Conservation (phyloP, 2,113 vertebrate genomes). For the Osmerus mordax region DNA sequence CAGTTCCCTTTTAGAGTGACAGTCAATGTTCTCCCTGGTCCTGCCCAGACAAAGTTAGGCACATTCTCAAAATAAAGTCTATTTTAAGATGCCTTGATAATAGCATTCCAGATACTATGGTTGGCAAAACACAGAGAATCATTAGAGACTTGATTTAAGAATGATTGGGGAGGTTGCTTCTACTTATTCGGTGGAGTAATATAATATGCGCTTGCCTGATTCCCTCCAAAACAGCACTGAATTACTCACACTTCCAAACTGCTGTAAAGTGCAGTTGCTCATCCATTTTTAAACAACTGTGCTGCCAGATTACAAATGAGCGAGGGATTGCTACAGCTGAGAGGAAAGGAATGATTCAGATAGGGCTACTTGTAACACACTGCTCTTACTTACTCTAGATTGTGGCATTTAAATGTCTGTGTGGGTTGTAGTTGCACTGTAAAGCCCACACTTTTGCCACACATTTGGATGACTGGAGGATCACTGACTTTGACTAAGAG, state of each 20-base stretch:
- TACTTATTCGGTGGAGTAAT: too few relatives aligned
- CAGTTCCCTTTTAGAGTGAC: slow-evolving; percentile 20
- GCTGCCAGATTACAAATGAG: not conserved
- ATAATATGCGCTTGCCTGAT: too few relatives aligned
- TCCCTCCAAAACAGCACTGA: too few relatives aligned
- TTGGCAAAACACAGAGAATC: slow-evolving; percentile 10
- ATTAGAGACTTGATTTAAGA: not conserved
- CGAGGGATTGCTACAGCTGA: not conserved
- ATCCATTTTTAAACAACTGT: not conserved
- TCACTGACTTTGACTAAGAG: slow-evolving; percentile 53
- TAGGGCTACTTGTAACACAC: not conserved
- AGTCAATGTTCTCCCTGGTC: slow-evolving; percentile 6
- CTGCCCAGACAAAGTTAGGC: slow-evolving; percentile 18
- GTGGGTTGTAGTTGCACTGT: not conserved
- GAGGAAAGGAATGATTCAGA: not conserved
- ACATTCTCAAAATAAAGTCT: slow-evolving; percentile 17
- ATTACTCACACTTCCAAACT: too few relatives aligned
- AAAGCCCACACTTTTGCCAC: not conserved
- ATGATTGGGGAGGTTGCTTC: slow-evolving; percentile 8
- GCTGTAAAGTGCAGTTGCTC: too few relatives aligned
- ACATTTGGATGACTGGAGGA: slow-evolving; percentile 34
- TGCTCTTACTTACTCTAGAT: too few relatives aligned
- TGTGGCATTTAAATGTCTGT: not conserved
- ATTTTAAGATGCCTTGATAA: slow-evolving; percentile 39
- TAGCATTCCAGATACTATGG: slow-evolving; percentile 23